Conservation (phyloP, 2,113 vertebrate species). For the Monarcha castaneiventris region DNA sequence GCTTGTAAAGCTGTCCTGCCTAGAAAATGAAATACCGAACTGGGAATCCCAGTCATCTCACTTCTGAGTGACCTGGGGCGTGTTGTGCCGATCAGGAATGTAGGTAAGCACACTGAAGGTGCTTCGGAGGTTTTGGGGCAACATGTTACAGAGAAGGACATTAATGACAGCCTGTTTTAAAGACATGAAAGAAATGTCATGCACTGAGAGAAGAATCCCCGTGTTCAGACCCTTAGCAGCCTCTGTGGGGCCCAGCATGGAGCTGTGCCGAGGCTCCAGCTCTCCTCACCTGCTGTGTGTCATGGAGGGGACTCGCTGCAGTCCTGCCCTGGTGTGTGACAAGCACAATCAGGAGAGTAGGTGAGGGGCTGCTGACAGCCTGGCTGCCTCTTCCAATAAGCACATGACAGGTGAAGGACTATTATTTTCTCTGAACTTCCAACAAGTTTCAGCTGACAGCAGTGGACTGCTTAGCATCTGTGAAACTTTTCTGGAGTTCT, state of each 20-base stretch:
- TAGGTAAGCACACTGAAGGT: not conserved
- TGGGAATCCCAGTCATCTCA: not conserved
- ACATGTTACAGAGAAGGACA: not conserved
- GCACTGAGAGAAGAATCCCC: not conserved
- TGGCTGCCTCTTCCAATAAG: not conserved
- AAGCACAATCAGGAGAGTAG: not conserved
- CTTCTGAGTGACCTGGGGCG: not conserved
- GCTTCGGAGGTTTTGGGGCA: not conserved
- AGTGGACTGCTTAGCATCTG: not conserved
- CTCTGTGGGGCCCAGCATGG: not conserved
- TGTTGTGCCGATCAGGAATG: not conserved
- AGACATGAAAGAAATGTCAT: accelerated
- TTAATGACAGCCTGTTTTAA: not conserved
- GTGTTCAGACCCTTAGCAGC: not conserved
- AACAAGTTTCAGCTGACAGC: not conserved
- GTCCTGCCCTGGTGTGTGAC: accelerated
- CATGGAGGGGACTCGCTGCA: accelerated
- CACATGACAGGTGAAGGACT: not conserved
- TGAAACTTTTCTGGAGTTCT: not conserved
- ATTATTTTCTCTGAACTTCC: not conserved
- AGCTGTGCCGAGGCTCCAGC: accelerated
- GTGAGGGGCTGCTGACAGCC: not conserved
- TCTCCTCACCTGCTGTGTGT: not conserved
- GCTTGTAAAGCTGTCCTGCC: not conserved
- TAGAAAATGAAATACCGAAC: not conserved